Evolutionary conservation across 2,113 vertebrate genomes (phyloP).

Genomic region (Rhinoderma darwinii): DNA sequence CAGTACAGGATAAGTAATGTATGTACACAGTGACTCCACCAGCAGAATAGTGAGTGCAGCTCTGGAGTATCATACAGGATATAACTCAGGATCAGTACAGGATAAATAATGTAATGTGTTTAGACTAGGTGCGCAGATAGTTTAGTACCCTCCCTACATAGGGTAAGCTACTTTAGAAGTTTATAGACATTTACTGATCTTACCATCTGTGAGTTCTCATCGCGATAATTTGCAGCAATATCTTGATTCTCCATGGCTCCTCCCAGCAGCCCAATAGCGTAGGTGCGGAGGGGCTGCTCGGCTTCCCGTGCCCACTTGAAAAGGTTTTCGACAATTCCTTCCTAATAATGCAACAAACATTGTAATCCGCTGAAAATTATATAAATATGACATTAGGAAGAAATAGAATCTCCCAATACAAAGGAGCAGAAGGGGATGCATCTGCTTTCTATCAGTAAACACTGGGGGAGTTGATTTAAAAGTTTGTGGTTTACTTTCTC

Average conservation of each 20-base stretch:
- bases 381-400: background rate
- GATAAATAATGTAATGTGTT: too few relatives aligned
- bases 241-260: slow-evolving; percentile 99
- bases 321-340: slow-evolving; percentile 96
- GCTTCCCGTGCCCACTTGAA: slow-evolving; percentile 97
- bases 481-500: too few relatives aligned
- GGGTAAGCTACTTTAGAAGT: background rate
- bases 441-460: background rate
- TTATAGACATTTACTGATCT: slow-evolving; percentile 22
- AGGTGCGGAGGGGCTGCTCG: slow-evolving; percentile 92
- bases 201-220: slow-evolving; percentile 97
- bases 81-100: background rate
- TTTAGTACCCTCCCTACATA: background rate
- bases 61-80: too few relatives aligned
- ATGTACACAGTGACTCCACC: too few relatives aligned
- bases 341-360: slow-evolving; percentile 73
- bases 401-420: background rate
- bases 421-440: background rate
- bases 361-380: background rate
- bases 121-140: too few relatives aligned
- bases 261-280: slow-evolving; percentile 92
- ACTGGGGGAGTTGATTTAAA: background rate
- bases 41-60: too few relatives aligned
- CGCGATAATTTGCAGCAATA: slow-evolving; percentile 97
- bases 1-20: too few relatives aligned